These are phyloP conservation scores for Paraescarpia echinospica DNA, from an alignment of 1,140 invertebrate genomes.

Conservation along the genomic window DNA sequence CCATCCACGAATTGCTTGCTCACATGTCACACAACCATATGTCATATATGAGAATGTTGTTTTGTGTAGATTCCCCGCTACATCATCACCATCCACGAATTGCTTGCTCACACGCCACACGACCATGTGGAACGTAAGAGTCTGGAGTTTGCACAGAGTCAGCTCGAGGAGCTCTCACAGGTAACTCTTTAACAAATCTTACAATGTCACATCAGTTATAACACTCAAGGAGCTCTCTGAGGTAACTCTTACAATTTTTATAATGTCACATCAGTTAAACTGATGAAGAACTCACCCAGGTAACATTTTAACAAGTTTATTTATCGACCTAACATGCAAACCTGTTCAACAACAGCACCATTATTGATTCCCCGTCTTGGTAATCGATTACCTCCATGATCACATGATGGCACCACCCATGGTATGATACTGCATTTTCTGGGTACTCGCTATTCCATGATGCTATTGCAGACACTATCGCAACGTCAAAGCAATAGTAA, in stretches of 20 bases:
- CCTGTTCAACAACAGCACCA: no score
- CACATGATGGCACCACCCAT: no score
- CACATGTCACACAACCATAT: no score
- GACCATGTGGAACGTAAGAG: slow-evolving; percentile 92
- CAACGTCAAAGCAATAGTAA: no score
- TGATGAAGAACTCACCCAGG: no score
- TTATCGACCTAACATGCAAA: no score
- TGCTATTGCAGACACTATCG: no score
- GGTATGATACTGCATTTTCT: no score
- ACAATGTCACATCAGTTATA: background rate
- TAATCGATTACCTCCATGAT: no score
- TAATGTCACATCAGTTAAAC: background rate
- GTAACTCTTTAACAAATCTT: slow-evolving; percentile 43
- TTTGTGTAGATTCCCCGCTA: slow-evolving; percentile 79
- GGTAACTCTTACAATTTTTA: background rate
- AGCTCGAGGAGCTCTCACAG: slow-evolving; percentile 84
- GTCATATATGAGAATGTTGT: background rate
- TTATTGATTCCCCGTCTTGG: no score
- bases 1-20: slow-evolving; percentile 85
- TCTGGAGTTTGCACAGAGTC: slow-evolving; percentile 82
- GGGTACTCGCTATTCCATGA: no score
- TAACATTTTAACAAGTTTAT: no score
- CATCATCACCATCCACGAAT: slow-evolving; percentile 87
- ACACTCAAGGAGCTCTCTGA: background rate
- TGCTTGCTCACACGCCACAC: slow-evolving; percentile 88